Percentiles rank a stretch among this genome's conserved stretches.
These are phyloP conservation scores for Sialia sialis DNA, from an alignment of 2,113 vertebrate genomes.

Conservation along the genomic window DNA sequence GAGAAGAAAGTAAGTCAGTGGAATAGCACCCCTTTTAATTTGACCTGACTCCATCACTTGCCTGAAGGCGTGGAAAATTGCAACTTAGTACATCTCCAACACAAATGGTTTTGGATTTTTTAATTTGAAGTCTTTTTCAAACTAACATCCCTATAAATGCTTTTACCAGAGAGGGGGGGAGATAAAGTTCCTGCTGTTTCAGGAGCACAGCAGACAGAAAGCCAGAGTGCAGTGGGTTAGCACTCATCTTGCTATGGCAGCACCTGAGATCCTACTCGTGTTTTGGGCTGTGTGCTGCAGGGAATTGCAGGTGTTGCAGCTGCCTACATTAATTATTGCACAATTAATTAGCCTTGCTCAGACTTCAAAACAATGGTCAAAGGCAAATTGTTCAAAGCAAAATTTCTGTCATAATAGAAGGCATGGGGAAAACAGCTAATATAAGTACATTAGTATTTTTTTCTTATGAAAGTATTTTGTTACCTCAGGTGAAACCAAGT, in stretches of 20 bases:
- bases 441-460: not conserved
- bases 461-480: not conserved
- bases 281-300: not conserved
- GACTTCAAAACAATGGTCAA: not conserved
- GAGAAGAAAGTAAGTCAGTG: not conserved
- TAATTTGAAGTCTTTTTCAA: not conserved
- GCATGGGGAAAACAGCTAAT: not conserved
- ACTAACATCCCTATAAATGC: not conserved
- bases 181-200: not conserved
- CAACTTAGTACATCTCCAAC: not conserved
- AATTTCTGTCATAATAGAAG: not conserved
- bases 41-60: not conserved
- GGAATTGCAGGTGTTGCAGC: not conserved
- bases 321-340: not conserved
- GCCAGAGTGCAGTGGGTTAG: not conserved
- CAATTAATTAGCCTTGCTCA: not conserved
- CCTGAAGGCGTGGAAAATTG: not conserved
- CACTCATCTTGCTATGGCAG: not conserved
- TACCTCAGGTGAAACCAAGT: slow-evolving; percentile 89
- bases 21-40: not conserved
- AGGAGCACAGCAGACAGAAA: not conserved
- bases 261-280: not conserved
- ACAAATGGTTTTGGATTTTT: not conserved
- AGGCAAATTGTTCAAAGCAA: not conserved
- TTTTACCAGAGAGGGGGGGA: not conserved